Evolutionary conservation across 2,113 vertebrate species (phyloP), one percentile per base, ranked within the genome.

Genomic region (Gorsachius goisagi): DNA sequence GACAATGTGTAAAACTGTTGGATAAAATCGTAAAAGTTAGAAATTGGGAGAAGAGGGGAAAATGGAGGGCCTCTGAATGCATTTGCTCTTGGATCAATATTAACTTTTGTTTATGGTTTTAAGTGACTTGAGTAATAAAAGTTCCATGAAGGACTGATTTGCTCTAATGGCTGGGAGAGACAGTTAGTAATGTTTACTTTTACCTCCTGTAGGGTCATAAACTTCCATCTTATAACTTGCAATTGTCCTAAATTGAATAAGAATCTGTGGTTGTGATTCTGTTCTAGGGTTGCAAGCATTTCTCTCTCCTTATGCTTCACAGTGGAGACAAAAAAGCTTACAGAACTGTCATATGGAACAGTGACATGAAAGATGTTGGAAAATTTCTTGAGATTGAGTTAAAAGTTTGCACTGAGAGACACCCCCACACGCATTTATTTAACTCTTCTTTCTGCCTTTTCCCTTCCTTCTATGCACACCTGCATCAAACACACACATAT

Each of bases 61-160:
- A 93, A 66, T 58, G 4, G 13, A 89, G 30, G 32, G 16, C n/a
- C 21, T 62, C 26, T 77, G n/a, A 77, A 86, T 71, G 20, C 23
- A 30, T 90, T 92, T 90, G 28, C 14, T 64, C 44, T 81, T 79
- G 68, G 49, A 76, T 91, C 55, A 73, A 28, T 68, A 75, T 88
- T 90, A 88, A 58, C 30, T 76, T 88, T 77, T 76, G 53, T 73
- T 94, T 90, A 88, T 52, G 13, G 23, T 71, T 93, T 93, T 47
- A 89, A 80, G 75, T 75, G 55, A 88, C 79, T 83, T 83, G 16
- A 89, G 71, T 59, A 90, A 84, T 90, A 93, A 50, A 94, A 92
- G 68, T 81, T 83, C 83, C 55, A 53, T 83, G 64, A 91, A 90
- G 55, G 59, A 77, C 90, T 84, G 63, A 90, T 92, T 94, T 85